These are phyloP conservation scores for Hafferia zeledoni DNA, from an alignment of 2,797 vertebrate species.

Conservation along the genomic window DNA sequence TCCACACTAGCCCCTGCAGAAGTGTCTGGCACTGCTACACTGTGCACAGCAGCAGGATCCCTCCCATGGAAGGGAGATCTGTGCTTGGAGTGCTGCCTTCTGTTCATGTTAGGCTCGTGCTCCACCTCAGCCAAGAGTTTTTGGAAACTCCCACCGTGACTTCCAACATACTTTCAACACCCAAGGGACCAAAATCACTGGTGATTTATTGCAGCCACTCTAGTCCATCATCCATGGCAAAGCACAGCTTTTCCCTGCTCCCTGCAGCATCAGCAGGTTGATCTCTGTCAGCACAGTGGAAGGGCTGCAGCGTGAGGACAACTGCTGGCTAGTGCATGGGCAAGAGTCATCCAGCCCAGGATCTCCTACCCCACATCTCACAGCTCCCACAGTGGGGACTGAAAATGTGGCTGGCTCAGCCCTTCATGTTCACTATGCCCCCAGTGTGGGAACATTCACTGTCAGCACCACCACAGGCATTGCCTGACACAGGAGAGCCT, in stretches of 20 bases:
- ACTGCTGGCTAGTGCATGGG: accelerated
- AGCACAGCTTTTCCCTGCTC: background rate
- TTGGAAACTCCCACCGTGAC: background rate
- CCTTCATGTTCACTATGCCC: background rate
- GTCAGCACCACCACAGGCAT: background rate
- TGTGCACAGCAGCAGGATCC: accelerated
- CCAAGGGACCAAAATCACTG: background rate
- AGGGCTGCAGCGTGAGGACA: background rate
- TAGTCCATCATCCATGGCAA: background rate
- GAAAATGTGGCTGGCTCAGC: accelerated
- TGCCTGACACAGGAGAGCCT: background rate
- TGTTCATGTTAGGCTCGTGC: accelerated
- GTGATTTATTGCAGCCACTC: background rate
- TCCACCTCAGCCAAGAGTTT: background rate
- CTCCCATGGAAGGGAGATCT: background rate
- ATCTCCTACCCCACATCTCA: background rate
- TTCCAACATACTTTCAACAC: background rate
- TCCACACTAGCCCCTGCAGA: background rate
- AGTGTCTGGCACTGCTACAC: background rate
- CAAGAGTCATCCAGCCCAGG: accelerated
- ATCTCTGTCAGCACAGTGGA: background rate
- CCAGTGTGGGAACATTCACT: background rate
- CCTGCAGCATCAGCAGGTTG: background rate
- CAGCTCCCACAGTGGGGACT: background rate
- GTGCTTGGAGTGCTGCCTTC: background rate